These are phyloP conservation scores for Cariama cristata DNA, from an alignment of 2,113 vertebrate genomes.

Conservation along the genomic window DNA sequence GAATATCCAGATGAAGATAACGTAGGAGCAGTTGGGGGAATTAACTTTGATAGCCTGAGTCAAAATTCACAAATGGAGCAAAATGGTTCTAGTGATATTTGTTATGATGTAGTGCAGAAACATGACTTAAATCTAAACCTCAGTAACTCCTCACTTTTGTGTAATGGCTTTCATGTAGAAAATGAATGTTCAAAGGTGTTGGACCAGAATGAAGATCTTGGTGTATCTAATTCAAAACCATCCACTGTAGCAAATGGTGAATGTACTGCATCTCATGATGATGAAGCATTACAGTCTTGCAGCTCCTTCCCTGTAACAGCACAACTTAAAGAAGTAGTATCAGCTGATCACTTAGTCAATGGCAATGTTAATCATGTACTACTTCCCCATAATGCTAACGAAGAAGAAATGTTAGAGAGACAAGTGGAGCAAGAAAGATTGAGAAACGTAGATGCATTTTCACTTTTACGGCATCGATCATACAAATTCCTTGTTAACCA, in stretches of 20 bases:
- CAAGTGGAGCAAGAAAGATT: slow-evolving; percentile 81
- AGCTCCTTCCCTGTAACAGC: slow-evolving; percentile 76
- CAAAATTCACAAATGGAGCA: slow-evolving; percentile 77
- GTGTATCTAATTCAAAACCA: slow-evolving; percentile 59
- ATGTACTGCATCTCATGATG: slow-evolving; percentile 61
- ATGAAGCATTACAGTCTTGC: slow-evolving; percentile 73
- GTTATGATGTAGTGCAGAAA: slow-evolving; percentile 72
- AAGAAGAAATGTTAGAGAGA: slow-evolving; percentile 74
- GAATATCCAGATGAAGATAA: slow-evolving; percentile 82
- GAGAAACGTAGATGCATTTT: slow-evolving; percentile 78
- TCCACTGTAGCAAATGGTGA: slow-evolving; percentile 74
- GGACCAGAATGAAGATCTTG: slow-evolving; percentile 67
- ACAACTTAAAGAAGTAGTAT: slow-evolving; percentile 68
- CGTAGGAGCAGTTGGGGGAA: slow-evolving; percentile 89
- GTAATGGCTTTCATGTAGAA: slow-evolving; percentile 83
- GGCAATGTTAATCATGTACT: slow-evolving; percentile 81
- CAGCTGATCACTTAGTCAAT: slow-evolving; percentile 83
- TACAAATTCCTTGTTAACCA: slow-evolving; percentile 79
- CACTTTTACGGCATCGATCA: slow-evolving; percentile 76
- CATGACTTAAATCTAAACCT: slow-evolving; percentile 61
- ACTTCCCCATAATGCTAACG: slow-evolving; percentile 77
- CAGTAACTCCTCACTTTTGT: slow-evolving; percentile 71
- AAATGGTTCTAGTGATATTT: slow-evolving; percentile 83
- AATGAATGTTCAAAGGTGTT: slow-evolving; percentile 48
- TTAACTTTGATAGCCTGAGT: slow-evolving; percentile 65